These are phyloP conservation scores for Ondatra zibethicus DNA, from an alignment of 2,113 vertebrate species.

Conservation along the genomic window DNA sequence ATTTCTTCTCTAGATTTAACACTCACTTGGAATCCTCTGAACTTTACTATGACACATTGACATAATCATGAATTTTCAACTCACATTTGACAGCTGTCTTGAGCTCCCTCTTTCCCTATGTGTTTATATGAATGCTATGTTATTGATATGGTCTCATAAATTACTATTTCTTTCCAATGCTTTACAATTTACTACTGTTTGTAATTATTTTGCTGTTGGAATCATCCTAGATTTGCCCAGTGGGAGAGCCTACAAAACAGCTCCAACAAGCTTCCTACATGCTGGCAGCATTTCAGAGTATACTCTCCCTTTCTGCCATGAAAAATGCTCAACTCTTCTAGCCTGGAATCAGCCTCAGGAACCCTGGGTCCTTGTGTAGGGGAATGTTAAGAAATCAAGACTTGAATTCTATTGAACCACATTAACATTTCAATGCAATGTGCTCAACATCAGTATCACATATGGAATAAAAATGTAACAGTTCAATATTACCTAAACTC, in stretches of 20 bases:
- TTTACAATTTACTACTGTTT: constrained; percentile 15
- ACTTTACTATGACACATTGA: not conserved
- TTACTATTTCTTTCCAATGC: not conserved
- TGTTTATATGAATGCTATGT: not conserved
- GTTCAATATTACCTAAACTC: constrained; percentile 52
- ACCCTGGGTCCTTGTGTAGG: not conserved
- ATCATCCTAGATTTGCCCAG: not conserved
- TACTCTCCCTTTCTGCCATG: not conserved
- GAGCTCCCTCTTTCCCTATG: not conserved
- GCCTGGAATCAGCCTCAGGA: not conserved
- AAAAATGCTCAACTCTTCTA: not conserved
- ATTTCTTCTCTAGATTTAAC: constrained; percentile 18
- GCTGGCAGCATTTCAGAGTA: not conserved
- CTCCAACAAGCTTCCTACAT: not conserved
- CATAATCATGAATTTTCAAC: constrained; percentile 21
- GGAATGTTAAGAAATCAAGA: not conserved
- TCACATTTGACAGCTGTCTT: not conserved
- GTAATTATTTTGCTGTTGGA: constrained; percentile 43
- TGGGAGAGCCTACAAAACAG: not conserved
- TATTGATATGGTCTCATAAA: not conserved
- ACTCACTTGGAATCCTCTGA: constrained; percentile 11
- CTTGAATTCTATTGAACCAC: not conserved
- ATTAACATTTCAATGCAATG: not conserved
- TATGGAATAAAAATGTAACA: constrained; percentile 23
- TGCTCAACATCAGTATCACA: constrained; percentile 19